Evolutionary conservation across 2,113 vertebrate genomes (phyloP), one percentile per base, ranked within the genome.

Genomic region (Alligator mississippiensis): DNA sequence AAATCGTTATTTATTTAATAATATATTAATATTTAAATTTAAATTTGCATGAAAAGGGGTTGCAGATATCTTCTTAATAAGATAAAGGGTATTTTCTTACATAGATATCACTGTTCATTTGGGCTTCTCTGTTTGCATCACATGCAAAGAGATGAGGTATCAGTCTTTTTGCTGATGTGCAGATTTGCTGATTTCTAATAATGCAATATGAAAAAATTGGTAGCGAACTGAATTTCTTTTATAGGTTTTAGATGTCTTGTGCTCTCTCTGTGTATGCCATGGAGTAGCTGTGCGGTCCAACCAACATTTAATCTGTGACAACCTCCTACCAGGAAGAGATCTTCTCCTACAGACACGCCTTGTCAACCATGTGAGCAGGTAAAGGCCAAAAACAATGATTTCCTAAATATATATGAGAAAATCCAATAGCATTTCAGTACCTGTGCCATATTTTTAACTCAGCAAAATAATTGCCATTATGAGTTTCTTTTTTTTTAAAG

Each of bases 301-400:
- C 97, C 99, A 99, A 92, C 98, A 99, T 92, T 98, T 99, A 82
- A 99, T 99, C 94, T 99, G 99, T 97, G 99, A 99, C 95, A 99
- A 99, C 94, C 98, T 99, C 19, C 98, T 99, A 59, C 99, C 99
- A 11, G 99, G 99, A 88, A 97, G 99, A 97, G 99, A 99, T 77
- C 97, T 99, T 9, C 96, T 99, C 15, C 95, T 99, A 85, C 99
- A 99, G 96, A 99, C 99, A 0, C 98, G 99, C 2, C 98, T 99
- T 82, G 98, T 99, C 90, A 99, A 99, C 96, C 99, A 99, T 4
- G 98, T 99, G 90, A 99, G 98, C 98, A 99, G 99, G 99, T 99
- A 97, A 88, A 88, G 77, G 14, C n/a, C 59, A 75, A 86, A 79
- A 4, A 75, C 70, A 62, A 17, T 34, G n/a, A 15, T 74, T 22